Evolutionary conservation across 1,140 invertebrate genomes (phyloP).

Genomic region (Pseudachorutes palmiensis): DNA sequence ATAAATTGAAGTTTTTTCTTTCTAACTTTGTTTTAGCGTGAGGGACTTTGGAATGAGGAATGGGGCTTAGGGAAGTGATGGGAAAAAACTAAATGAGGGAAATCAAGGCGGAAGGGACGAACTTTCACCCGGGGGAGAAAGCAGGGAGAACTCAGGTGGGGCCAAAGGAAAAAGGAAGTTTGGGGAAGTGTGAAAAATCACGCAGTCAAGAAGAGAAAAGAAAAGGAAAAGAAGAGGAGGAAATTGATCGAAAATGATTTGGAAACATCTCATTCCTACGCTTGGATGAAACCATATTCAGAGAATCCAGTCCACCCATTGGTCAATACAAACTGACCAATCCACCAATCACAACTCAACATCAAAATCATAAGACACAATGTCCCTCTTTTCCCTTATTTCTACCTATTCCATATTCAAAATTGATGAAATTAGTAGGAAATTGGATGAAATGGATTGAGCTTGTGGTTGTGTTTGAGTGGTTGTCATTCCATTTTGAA

Average conservation of each 20-base stretch:
- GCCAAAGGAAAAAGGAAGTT: background rate
- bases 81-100: background rate
- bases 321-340: background rate
- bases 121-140: background rate
- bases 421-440: background rate
- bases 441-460: background rate
- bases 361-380: too few relatives aligned
- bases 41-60: background rate
- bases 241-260: conserved; percentile 16
- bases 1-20: conserved; percentile 7
- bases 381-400: too few relatives aligned
- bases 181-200: conserved; percentile 15
- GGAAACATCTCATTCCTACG: conserved; percentile 1
- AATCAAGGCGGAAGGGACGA: background rate
- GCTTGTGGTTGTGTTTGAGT: background rate
- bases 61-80: background rate
- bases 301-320: background rate
- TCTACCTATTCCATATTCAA: too few relatives aligned
- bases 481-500: background rate
- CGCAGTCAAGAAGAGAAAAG: conserved; percentile 14
- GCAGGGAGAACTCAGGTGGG: background rate
- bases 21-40: conserved; percentile 10
- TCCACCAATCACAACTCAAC: background rate
- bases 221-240: background rate
- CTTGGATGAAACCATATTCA: background rate